These are phyloP conservation scores for Semaprochilodus insignis DNA, from an alignment of 2,797 vertebrate genomes.

Conservation along the genomic window DNA sequence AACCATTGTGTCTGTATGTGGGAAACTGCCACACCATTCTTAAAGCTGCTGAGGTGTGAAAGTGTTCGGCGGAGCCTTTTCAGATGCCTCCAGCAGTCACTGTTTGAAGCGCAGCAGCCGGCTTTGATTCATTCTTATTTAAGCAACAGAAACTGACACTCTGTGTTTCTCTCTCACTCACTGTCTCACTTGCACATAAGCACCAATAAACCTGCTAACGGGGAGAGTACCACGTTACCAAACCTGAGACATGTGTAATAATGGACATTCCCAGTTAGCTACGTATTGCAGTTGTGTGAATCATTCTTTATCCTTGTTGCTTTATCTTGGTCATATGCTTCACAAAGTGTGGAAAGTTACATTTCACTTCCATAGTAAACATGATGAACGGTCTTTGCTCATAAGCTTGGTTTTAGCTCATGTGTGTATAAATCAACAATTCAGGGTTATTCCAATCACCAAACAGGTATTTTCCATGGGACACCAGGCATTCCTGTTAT, in stretches of 20 bases:
- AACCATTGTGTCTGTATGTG: slow-evolving; percentile 2
- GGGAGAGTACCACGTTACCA: not conserved
- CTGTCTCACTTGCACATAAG: not conserved
- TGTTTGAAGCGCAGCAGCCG: not conserved
- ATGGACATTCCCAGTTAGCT: not conserved
- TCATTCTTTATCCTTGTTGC: not conserved
- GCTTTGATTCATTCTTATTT: slow-evolving; percentile 16
- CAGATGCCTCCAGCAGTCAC: not conserved
- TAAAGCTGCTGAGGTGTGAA: not conserved
- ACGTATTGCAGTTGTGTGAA: not conserved
- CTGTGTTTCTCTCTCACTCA: not conserved
- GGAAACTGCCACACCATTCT: not conserved
- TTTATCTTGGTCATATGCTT: slow-evolving; percentile 1
- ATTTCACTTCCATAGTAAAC: not conserved
- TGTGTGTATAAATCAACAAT: not conserved
- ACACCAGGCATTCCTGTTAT: not conserved
- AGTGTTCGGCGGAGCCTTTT: not conserved
- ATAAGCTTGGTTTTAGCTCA: not conserved
- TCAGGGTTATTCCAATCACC: not conserved
- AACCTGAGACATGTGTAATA: not conserved
- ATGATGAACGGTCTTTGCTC: not conserved
- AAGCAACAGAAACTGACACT: not conserved
- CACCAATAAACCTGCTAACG: not conserved
- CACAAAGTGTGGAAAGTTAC: not conserved
- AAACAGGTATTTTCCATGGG: not conserved